Evolutionary conservation across 2,797 vertebrate species (phyloP).

Genomic region (Paramormyrops hopkinsi): DNA sequence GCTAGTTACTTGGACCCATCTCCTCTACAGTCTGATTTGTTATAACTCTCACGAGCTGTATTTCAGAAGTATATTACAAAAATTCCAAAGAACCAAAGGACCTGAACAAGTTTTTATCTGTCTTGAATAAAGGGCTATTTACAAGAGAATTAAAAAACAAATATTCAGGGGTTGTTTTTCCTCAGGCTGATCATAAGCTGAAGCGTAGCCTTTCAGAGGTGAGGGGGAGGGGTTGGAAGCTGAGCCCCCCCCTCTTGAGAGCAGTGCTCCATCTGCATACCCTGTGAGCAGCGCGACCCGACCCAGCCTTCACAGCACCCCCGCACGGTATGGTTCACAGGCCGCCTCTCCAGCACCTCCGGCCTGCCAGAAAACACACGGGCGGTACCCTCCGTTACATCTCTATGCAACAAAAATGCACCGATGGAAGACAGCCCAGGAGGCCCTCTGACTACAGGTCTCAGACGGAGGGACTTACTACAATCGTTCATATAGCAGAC

Average conservation of each 20-base stretch:
- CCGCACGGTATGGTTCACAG: slow-evolving; percentile 61
- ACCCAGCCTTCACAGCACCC: slow-evolving; percentile 80
- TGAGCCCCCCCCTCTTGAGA: neutral
- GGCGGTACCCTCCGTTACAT: neutral
- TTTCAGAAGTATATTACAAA: neutral
- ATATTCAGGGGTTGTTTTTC: neutral
- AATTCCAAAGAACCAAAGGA: neutral
- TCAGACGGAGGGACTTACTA: neutral
- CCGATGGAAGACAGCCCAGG: neutral
- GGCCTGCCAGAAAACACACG: slow-evolving; percentile 51
- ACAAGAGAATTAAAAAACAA: neutral
- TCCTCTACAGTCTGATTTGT: neutral
- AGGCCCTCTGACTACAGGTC: neutral
- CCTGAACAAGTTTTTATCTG: neutral
- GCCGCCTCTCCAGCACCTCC: slow-evolving; percentile 52
- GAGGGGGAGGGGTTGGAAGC: neutral
- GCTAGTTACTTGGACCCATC: neutral
- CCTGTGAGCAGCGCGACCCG: slow-evolving; percentile 67
- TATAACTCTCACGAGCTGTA: neutral
- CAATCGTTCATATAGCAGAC: neutral
- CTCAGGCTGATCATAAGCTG: neutral
- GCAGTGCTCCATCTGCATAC: slow-evolving; percentile 48
- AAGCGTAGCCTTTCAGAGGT: neutral
- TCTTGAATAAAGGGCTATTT: neutral
- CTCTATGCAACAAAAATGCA: neutral